Conservation (phyloP, 2,797 vertebrate genomes). For the Phaenicophaeus curvirostris region DNA sequence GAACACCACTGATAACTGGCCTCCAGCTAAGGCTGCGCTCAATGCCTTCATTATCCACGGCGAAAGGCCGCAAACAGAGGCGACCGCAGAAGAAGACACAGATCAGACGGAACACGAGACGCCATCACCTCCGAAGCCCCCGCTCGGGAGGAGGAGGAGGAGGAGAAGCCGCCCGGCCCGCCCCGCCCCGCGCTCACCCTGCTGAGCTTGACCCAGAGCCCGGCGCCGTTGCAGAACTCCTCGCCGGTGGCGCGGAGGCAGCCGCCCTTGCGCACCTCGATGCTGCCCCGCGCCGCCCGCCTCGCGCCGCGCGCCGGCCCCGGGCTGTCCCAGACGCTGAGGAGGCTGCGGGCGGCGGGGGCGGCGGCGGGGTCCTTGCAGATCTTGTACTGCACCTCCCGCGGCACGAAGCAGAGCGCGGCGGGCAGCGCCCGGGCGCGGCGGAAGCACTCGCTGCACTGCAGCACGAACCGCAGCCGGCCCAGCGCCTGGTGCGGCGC, state of each 20-base stretch:
- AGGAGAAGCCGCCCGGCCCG: too few species aligned
- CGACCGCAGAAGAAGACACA: too few species aligned
- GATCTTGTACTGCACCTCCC: constrained; percentile 91
- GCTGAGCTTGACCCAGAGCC: constrained; percentile 93
- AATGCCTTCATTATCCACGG: too few species aligned
- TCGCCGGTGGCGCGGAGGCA: constrained; percentile 92
- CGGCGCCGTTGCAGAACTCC: constrained; percentile 92
- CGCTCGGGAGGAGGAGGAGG: too few species aligned
- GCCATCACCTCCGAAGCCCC: too few species aligned
- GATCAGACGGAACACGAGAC: too few species aligned
- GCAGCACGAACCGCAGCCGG: constrained; percentile 89
- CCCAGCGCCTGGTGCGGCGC: constrained; percentile 71
- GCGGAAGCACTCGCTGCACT: constrained; percentile 85
- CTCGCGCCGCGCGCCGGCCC: constrained; percentile 77
- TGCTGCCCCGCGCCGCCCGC: constrained; percentile 73
- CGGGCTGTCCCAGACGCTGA: constrained; percentile 82
- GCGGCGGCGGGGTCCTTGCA: constrained; percentile 89
- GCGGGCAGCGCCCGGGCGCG: constrained; percentile 80
- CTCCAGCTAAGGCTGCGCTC: too few species aligned
- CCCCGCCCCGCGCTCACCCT: constrained; percentile 84
- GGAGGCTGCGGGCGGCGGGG: constrained; percentile 47
- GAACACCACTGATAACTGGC: too few species aligned
- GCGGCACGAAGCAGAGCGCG: constrained; percentile 87
- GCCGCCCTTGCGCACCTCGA: constrained; percentile 90
- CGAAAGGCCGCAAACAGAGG: too few species aligned